A percentile compares a stretch with the other conserved stretches of the same genome.
These are phyloP conservation scores for Pygmarrhopalites habei DNA, from an alignment of 1,140 invertebrate genomes.

Conservation along the genomic window DNA sequence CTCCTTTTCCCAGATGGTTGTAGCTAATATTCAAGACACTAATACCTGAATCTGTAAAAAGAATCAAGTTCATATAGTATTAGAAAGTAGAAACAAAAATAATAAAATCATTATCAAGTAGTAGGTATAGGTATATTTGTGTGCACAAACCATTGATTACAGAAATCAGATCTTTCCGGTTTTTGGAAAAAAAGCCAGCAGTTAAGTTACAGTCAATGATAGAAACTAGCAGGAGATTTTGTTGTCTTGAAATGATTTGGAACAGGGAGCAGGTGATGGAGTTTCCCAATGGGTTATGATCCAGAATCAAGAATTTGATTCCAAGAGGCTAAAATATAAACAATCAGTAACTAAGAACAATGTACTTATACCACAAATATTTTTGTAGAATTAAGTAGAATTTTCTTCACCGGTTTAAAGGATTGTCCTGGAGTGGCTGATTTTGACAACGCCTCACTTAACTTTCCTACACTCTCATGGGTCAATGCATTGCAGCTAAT, in stretches of 20 bases:
- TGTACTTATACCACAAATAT: not conserved
- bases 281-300: constrained; percentile 29
- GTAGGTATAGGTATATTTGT: too few relatives aligned
- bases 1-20: constrained; percentile 23
- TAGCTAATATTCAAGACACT: constrained; percentile 32
- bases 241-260: constrained; percentile 6
- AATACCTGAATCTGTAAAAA: constrained; percentile 23
- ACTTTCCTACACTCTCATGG: constrained; percentile 4
- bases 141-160: constrained; percentile 22
- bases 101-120: too few relatives aligned
- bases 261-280: constrained; percentile 5
- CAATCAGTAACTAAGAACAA: too few relatives aligned
- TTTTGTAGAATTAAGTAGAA: not conserved
- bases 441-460: constrained; percentile 18
- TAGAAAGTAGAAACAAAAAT: not conserved
- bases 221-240: constrained; percentile 11
- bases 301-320: constrained; percentile 19
- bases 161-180: not conserved
- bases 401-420: not conserved
- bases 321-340: constrained; percentile 17
- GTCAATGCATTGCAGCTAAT: constrained; percentile 34
- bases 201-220: constrained; percentile 27
- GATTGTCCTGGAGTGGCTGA: not conserved
- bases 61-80: not conserved
- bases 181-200: constrained; percentile 12